These are phyloP conservation scores for Hycleus phaleratus DNA, from an alignment of 1,140 invertebrate genomes.

Conservation along the genomic window DNA sequence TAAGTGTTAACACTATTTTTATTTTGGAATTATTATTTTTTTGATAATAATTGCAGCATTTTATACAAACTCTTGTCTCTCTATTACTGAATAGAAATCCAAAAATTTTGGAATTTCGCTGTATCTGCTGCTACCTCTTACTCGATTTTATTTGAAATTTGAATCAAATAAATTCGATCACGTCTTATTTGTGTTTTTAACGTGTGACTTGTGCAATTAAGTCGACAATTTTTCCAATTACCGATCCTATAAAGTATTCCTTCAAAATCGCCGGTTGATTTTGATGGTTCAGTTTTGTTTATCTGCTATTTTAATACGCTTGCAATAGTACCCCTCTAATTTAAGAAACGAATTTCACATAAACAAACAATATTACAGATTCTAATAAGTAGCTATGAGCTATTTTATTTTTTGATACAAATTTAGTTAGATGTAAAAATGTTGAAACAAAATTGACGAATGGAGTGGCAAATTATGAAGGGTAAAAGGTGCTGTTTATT, in stretches of 20 bases:
- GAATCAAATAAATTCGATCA: too few species aligned
- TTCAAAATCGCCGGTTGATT: constrained; percentile 1
- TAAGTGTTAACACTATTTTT: constrained; percentile 9
- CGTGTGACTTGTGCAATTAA: constrained; percentile 7
- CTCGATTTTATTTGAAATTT: too few species aligned
- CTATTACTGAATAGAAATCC: too few species aligned
- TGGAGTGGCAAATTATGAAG: too few species aligned
- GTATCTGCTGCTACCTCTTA: constrained; percentile 10
- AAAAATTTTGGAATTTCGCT: too few species aligned
- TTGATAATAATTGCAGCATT: too few species aligned
- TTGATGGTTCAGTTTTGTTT: too few species aligned
- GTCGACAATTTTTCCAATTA: not conserved
- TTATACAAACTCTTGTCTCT: too few species aligned
- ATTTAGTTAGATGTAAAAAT: not conserved
- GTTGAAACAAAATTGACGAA: constrained; percentile 12
- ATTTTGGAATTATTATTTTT: too few species aligned
- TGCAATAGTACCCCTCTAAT: constrained; percentile 1
- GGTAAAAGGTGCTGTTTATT: not conserved
- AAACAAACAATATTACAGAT: not conserved
- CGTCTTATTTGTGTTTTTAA: not conserved
- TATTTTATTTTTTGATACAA: constrained; percentile 33
- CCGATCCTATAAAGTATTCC: constrained; percentile 1
- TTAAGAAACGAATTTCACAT: too few species aligned
- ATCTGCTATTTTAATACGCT: not conserved
- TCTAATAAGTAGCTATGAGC: constrained; percentile 17